A percentile compares a stretch with the other conserved stretches of the same genome.
phyloP scores from a whole-genome alignment of 2,797 vertebrate species.

The Gymnopithys bicolor region DNA sequence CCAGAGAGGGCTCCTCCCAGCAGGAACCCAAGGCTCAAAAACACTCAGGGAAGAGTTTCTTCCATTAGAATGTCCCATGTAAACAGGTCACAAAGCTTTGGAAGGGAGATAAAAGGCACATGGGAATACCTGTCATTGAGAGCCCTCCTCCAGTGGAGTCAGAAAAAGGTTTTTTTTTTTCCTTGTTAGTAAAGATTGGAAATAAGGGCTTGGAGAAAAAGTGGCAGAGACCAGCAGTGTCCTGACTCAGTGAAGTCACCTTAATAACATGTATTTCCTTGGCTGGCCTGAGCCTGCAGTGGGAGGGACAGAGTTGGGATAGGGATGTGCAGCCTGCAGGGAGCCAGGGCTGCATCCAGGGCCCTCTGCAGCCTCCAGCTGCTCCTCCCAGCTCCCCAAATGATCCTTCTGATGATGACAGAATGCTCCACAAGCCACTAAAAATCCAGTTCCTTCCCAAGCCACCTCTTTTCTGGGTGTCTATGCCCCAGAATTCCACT shows the following conservation, averaged over 20 bases:
- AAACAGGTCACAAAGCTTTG: neutral
- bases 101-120: neutral
- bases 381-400: neutral
- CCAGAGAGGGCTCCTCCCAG: neutral
- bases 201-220: neutral
- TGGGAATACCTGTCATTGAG: neutral
- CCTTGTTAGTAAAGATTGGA: neutral
- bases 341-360: neutral
- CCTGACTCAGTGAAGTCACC: neutral
- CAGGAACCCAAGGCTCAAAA: neutral
- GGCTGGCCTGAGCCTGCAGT: neutral
- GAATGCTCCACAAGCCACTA: fast-evolving
- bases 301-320: neutral
- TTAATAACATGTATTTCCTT: neutral
- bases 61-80: neutral
- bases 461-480: neutral
- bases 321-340: neutral
- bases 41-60: neutral
- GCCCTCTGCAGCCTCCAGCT: neutral
- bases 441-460: neutral
- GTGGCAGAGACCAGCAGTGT: neutral
- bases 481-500: neutral
- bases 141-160: neutral
- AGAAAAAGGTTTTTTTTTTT: neutral
- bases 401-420: neutral